Percentiles rank a stretch among this genome's conserved stretches.
These are phyloP conservation scores for Lophochroa leadbeateri DNA, from an alignment of 2,113 vertebrate genomes.

Conservation along the genomic window DNA sequence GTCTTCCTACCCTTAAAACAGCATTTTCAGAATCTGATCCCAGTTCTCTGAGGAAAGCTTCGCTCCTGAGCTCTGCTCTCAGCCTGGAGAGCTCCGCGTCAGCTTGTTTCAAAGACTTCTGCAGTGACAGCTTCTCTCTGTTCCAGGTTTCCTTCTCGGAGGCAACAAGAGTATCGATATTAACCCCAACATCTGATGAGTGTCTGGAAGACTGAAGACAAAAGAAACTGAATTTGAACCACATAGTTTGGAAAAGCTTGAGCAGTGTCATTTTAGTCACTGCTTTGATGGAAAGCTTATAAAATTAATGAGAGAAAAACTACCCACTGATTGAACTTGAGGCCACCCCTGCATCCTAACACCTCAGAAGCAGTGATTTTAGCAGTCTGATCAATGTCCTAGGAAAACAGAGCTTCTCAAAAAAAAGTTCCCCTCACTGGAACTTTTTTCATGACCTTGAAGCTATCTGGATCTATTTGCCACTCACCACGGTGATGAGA, in stretches of 20 bases:
- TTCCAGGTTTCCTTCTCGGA: slow-evolving; percentile 87
- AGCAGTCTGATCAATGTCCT: background rate
- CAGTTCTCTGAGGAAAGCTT: slow-evolving; percentile 82
- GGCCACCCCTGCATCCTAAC: background rate
- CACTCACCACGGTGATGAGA: background rate
- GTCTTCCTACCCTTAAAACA: slow-evolving; percentile 82
- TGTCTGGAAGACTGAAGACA: slow-evolving; percentile 73
- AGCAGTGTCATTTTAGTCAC: background rate
- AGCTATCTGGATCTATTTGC: background rate
- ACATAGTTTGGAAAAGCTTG: background rate
- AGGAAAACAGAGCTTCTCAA: background rate
- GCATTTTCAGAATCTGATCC: slow-evolving; percentile 82
- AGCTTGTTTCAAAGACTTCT: slow-evolving; percentile 83
- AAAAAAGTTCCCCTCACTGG: background rate
- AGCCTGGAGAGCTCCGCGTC: slow-evolving; percentile 86
- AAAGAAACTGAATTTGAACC: background rate
- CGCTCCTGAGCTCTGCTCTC: slow-evolving; percentile 83
- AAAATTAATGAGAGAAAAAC: background rate
- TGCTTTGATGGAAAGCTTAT: background rate
- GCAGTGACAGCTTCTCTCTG: slow-evolving; percentile 82
- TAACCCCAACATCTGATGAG: slow-evolving; percentile 50
- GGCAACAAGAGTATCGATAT: slow-evolving; percentile 73
- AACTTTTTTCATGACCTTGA: background rate
- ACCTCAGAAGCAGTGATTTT: background rate
- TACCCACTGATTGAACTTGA: background rate